Evolutionary conservation across 2,888 invertebrate species (phyloP), one percentile per base, ranked within the genome.

Genomic region (Belgica antarctica): DNA sequence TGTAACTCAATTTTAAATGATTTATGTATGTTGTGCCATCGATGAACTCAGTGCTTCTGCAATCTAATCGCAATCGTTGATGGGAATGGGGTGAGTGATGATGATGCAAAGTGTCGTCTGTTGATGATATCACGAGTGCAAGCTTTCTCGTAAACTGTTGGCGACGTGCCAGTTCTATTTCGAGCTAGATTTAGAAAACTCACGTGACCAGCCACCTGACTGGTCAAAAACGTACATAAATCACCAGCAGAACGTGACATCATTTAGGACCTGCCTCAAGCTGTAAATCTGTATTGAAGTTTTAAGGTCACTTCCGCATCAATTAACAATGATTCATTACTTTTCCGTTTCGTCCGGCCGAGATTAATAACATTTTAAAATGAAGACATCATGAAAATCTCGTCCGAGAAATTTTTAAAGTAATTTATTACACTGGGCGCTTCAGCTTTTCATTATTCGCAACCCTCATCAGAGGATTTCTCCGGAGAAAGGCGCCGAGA

Each of bases 341-440:
- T 52, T 7, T 10, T 10, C 34, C 34, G 8, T 7, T 7, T 8
- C 34, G 34, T 7, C 34, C 7, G 10, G 24, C 8, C 52, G 52
- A 52, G 52, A 52, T 52, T 52, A 52, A 22, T 52, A 52, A 15
- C 22, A 52, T 52, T 52, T 24, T 52, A 52, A 52, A 22, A 52
- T 52, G 52, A 52, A 52, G 52, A 52, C 52, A 52, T 52, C 52
- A 52, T 52, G 24, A 10, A 22, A 52, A 19, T 52, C 52, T 52
- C 52, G 19, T 24, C 17, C 17, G 22, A 24, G 10, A 41, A n/a
- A 52, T 52, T 22, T 52, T 15, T 34, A 34, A 15, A 19, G 52
- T 22, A 19, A 52, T 52, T 52, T 22, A 19, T 52, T 52, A 24
- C 7, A 12, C 7, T 19, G 52, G 22, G 12, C 7, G 5, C 24